A percentile compares a stretch with the other conserved stretches of the same genome.
Conservation (phyloP, 2,113 vertebrate genomes). For the Gila orcuttii region DNA sequence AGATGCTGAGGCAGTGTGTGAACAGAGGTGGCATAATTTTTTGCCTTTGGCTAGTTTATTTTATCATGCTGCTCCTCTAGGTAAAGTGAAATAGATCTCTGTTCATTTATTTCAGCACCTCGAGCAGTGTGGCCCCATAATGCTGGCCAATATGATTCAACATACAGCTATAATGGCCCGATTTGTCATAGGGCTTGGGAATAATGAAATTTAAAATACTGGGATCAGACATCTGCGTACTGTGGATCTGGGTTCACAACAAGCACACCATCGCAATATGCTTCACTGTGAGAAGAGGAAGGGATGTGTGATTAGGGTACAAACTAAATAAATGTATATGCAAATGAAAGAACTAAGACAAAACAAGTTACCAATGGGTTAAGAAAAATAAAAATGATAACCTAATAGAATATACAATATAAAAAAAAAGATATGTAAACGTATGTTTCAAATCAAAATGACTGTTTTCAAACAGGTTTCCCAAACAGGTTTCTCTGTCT, state of each 20-base stretch:
- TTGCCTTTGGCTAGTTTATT: conserved; percentile 66
- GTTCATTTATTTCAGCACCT: conserved; percentile 71
- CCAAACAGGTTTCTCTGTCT: not conserved
- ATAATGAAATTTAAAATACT: conserved; percentile 67
- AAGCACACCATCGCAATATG: not conserved
- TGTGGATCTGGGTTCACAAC: conserved; percentile 45
- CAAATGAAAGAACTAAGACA: not conserved
- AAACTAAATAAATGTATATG: not conserved
- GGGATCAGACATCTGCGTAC: conserved; percentile 61
- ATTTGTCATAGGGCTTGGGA: conserved; percentile 70
- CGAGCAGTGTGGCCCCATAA: conserved; percentile 59
- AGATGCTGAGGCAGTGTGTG: not conserved
- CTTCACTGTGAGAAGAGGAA: not conserved
- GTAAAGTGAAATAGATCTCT: conserved; percentile 70
- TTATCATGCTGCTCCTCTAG: conserved; percentile 69
- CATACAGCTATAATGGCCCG: conserved; percentile 66
- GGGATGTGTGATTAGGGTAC: not conserved
- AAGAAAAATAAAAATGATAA: too few species aligned
- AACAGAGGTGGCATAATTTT: conserved; percentile 59
- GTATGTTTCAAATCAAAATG: not conserved
- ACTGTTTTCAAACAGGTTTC: not conserved
- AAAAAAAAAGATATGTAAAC: not conserved
- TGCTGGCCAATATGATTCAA: conserved; percentile 72
- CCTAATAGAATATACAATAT: too few species aligned
- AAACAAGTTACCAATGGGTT: too few species aligned